Conservation (phyloP, 2,113 vertebrate species). For the Mesembrinibis cayennensis region DNA sequence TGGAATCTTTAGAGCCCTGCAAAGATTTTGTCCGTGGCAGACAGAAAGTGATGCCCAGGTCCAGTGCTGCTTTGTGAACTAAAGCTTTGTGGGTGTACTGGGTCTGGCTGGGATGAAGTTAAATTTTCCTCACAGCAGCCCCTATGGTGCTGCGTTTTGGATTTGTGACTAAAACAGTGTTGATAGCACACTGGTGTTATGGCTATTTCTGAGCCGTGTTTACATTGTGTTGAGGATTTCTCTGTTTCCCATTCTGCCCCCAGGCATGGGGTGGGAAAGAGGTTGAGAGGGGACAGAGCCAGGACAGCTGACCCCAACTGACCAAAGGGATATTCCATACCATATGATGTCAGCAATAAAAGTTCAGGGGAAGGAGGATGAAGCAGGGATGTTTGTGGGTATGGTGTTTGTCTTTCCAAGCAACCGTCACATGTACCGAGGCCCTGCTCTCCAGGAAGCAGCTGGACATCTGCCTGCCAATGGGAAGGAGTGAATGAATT, state of each 20-base stretch:
- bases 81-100: neutral
- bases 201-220: neutral
- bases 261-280: neutral
- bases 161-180: neutral
- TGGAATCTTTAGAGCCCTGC: neutral
- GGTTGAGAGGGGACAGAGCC: neutral
- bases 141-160: neutral
- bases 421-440: rapidly evolving
- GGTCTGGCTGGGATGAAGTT: neutral
- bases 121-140: neutral
- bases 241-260: neutral
- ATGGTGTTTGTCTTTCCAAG: neutral
- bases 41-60: neutral
- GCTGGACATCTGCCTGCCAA: neutral
- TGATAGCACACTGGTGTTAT: neutral
- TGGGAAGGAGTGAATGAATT: neutral
- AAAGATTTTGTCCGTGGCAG: neutral
- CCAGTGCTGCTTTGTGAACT: neutral
- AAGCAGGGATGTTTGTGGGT: neutral
- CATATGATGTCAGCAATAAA: neutral
- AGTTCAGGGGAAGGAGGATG: neutral
- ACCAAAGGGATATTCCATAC: neutral
- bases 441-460: neutral
- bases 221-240: neutral
- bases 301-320: neutral